These are phyloP conservation scores for Dermolepida albohirtum DNA, from an alignment of 2,888 invertebrate genomes.

Conservation along the genomic window DNA sequence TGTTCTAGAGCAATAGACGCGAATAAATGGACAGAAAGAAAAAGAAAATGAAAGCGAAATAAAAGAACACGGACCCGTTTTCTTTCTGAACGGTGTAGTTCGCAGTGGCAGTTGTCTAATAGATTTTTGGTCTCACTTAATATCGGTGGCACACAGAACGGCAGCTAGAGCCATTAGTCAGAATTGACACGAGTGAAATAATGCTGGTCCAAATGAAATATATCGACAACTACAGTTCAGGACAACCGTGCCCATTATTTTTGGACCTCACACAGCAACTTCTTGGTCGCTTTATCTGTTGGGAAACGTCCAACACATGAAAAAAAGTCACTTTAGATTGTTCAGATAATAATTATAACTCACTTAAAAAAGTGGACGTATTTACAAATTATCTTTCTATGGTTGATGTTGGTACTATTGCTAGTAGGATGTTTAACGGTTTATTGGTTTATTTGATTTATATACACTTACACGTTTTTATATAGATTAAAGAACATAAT, in stretches of 20 bases:
- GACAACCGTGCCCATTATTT: slow-evolving; percentile 54
- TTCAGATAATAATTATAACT: slow-evolving; percentile 36
- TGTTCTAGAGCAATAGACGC: slow-evolving; percentile 5
- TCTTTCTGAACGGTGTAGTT: slow-evolving; percentile 39
- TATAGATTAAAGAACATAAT: slow-evolving; percentile 23
- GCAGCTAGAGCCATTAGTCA: slow-evolving; percentile 61
- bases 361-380: slow-evolving; percentile 35
- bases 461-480: neutral
- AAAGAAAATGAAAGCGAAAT: slow-evolving; percentile 43
- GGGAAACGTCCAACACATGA: slow-evolving; percentile 7
- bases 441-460: slow-evolving; percentile 22
- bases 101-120: slow-evolving; percentile 59
- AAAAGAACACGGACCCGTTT: slow-evolving; percentile 32
- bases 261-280: slow-evolving; percentile 48
- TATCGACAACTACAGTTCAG: slow-evolving; percentile 58
- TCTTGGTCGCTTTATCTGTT: slow-evolving; percentile 32
- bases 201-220: slow-evolving; percentile 60
- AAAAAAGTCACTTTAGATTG: slow-evolving; percentile 33
- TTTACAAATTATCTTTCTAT: slow-evolving; percentile 33
- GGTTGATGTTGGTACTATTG: slow-evolving; percentile 4
- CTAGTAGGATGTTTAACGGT: slow-evolving; percentile 6
- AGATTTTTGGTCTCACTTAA: slow-evolving; percentile 61
- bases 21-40: slow-evolving; percentile 6
- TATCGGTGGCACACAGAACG: slow-evolving; percentile 56
- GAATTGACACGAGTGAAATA: slow-evolving; percentile 61